Evolutionary conservation across 2,888 invertebrate genomes (phyloP).

Genomic region (Cordilura impudica): DNA sequence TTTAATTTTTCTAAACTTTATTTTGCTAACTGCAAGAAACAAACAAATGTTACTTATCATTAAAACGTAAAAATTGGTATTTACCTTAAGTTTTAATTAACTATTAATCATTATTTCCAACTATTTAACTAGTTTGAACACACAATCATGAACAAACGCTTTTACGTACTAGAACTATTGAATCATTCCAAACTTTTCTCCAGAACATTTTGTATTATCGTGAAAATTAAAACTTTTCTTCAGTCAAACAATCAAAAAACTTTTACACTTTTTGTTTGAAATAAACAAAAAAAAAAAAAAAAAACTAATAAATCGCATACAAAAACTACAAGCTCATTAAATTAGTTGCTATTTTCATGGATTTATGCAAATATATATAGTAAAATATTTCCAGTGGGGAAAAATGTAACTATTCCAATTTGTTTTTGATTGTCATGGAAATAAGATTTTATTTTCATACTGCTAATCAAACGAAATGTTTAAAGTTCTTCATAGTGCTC

Average conservation of each 20-base stretch:
- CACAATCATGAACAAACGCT: background rate
- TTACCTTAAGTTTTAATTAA: constrained; percentile 1
- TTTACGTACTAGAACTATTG: background rate
- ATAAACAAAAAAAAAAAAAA: background rate
- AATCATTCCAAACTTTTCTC: background rate
- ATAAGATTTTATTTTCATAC: background rate
- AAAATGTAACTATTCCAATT: no score
- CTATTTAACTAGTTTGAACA: background rate
- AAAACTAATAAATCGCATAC: background rate
- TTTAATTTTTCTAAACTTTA: no score
- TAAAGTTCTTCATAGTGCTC: background rate
- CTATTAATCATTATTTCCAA: background rate
- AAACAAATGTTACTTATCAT: no score
- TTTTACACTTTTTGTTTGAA: no score
- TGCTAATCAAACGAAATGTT: background rate
- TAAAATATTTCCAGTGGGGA: background rate
- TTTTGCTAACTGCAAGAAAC: no score
- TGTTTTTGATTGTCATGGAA: background rate
- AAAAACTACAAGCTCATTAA: constrained; percentile 5
- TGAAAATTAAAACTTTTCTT: background rate
- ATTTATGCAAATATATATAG: background rate
- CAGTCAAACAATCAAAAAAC: background rate
- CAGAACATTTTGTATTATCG: background rate
- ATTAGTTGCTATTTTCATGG: background rate
- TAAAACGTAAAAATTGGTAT: no score